Conservation (phyloP, 2,797 vertebrate genomes). For the Clarias laeviceps region DNA sequence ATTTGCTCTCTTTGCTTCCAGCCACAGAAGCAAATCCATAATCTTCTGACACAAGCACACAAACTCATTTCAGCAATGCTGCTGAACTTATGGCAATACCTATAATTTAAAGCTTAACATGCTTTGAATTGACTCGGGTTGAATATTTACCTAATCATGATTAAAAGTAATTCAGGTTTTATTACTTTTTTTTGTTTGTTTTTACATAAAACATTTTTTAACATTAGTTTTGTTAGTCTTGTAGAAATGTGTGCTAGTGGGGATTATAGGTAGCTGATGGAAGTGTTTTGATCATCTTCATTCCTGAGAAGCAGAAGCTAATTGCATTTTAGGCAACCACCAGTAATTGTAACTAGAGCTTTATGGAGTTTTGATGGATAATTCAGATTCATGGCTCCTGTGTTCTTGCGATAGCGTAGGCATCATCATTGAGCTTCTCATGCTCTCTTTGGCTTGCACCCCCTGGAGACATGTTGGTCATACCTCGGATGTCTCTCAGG, state of each 20-base stretch:
- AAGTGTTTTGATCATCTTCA: background rate
- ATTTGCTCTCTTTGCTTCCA: background rate
- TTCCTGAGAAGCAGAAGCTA: background rate
- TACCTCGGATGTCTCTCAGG: background rate
- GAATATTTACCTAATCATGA: background rate
- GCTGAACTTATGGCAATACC: background rate
- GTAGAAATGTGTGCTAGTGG: background rate
- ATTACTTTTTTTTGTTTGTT: too few species aligned
- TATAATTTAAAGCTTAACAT: background rate
- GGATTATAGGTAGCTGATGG: background rate
- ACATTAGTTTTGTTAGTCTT: background rate
- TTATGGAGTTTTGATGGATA: background rate
- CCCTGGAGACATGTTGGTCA: background rate
- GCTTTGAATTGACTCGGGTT: background rate
- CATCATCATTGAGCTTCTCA: background rate
- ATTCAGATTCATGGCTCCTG: background rate
- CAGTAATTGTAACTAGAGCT: background rate
- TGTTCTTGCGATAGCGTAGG: background rate
- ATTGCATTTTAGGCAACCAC: background rate
- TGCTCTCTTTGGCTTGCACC: background rate
- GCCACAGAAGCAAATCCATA: background rate
- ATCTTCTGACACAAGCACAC: background rate
- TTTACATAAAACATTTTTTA: too few species aligned
- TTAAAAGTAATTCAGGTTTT: background rate
- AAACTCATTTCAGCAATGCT: background rate